Evolutionary conservation across 2,888 invertebrate species (phyloP).

Genomic region (Polylopha cassiicola): DNA sequence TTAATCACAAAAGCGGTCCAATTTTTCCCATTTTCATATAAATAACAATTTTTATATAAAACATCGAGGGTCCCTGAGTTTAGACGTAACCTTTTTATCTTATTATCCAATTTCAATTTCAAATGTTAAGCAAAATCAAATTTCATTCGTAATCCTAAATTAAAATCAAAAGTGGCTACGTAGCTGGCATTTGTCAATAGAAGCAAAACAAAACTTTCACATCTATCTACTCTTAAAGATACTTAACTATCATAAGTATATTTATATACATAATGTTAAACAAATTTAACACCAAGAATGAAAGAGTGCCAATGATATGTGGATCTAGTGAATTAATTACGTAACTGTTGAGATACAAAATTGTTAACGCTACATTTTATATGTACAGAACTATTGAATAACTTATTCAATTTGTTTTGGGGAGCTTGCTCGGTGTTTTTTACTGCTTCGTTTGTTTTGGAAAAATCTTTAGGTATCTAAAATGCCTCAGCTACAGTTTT

Average conservation of each 20-base stretch:
- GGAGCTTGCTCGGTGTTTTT: slow-evolving; percentile 25
- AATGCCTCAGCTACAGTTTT: too few species aligned
- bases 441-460: neutral
- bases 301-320: slow-evolving; percentile 74
- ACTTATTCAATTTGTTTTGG: slow-evolving; percentile 33
- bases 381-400: slow-evolving; percentile 47
- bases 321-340: slow-evolving; percentile 56
- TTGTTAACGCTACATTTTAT: slow-evolving; percentile 50
- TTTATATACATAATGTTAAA: slow-evolving; percentile 41
- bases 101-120: slow-evolving; percentile 12
- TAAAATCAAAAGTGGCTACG: slow-evolving; percentile 8
- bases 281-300: slow-evolving; percentile 67
- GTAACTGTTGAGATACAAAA: slow-evolving; percentile 57
- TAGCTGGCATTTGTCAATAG: slow-evolving; percentile 31
- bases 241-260: slow-evolving; percentile 26
- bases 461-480: too few species aligned
- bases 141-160: slow-evolving; percentile 2
- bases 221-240: slow-evolving; percentile 33
- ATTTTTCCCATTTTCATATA: slow-evolving; percentile 7
- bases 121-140: slow-evolving; percentile 9
- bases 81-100: slow-evolving; percentile 21
- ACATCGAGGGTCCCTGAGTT: slow-evolving; percentile 26
- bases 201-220: slow-evolving; percentile 39
- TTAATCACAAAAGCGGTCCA: neutral
- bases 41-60: slow-evolving; percentile 18